Evolutionary conservation across 2,113 vertebrate genomes (phyloP).

Genomic region (Sinocyclocheilus grahami): DNA sequence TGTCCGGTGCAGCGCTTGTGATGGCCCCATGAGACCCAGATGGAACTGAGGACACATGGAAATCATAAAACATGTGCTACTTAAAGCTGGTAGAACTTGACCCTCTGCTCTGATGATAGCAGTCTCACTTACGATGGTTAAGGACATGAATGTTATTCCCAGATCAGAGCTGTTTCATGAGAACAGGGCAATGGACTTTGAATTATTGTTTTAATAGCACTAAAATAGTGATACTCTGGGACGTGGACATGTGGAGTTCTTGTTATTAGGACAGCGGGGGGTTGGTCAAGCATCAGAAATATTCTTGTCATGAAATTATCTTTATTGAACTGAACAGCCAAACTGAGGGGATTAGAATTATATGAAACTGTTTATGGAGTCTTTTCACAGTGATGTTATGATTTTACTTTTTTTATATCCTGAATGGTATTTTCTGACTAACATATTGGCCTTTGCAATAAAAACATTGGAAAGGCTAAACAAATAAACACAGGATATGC

Average conservation of each 20-base stretch:
- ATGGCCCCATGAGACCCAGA: conserved; percentile 39
- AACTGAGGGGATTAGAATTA: not conserved
- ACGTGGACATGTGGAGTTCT: not conserved
- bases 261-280: not conserved
- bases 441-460: not conserved
- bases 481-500: conserved; percentile 8
- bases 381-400: not conserved
- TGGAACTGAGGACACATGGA: conserved; percentile 44
- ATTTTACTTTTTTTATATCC: not conserved
- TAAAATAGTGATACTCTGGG: not conserved
- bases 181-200: not conserved
- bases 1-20: conserved; percentile 26
- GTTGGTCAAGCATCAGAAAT: not conserved
- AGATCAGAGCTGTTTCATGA: not conserved
- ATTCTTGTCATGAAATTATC: conserved; percentile 15
- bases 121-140: not conserved
- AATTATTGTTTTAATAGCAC: not conserved
- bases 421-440: not conserved
- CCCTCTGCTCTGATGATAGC: conserved; percentile 9
- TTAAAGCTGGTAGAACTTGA: conserved; percentile 4
- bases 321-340: not conserved
- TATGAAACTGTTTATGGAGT: not conserved
- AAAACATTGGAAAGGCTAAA: not conserved
- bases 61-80: conserved; percentile 34
- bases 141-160: not conserved